Conservation (phyloP, 2,888 invertebrate genomes). For the Pachydiplax longipennis region DNA sequence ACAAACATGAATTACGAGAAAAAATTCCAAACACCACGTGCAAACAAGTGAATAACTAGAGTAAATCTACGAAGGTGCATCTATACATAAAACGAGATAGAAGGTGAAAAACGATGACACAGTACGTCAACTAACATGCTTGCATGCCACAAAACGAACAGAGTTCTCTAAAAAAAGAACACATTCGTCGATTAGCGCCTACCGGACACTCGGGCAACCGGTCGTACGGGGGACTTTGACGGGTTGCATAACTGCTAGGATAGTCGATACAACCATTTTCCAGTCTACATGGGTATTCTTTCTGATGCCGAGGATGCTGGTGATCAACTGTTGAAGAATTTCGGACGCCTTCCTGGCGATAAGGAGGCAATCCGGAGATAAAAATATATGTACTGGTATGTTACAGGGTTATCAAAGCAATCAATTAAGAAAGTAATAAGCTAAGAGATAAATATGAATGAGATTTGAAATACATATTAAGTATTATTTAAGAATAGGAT, state of each 20-base stretch:
- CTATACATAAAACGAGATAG: not conserved
- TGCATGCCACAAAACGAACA: slow-evolving; percentile 4
- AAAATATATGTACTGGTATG: not conserved
- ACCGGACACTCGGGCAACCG: slow-evolving; percentile 21
- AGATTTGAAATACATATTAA: too few species aligned
- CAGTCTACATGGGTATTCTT: not conserved
- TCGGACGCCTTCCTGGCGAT: slow-evolving; percentile 27
- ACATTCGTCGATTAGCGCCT: not conserved
- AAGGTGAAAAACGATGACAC: not conserved
- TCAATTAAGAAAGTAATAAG: too few species aligned
- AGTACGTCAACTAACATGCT: not conserved
- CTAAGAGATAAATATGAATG: too few species aligned
- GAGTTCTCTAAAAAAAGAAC: not conserved
- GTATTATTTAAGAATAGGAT: too few species aligned
- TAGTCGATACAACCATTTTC: slow-evolving; percentile 17
- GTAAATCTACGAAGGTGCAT: not conserved
- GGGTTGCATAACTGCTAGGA: slow-evolving; percentile 32
- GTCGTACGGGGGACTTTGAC: not conserved
- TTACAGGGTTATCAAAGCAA: too few species aligned
- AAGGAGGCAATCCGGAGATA: slow-evolving; percentile 6
- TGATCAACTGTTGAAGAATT: not conserved
- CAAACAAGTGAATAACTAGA: not conserved
- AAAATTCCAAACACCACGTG: not conserved
- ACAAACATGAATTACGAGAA: not conserved
- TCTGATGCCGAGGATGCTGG: not conserved